Base-by-base conservation (phyloP, 2,113 vertebrate genomes). In the Istiophorus platypterus region DNA sequence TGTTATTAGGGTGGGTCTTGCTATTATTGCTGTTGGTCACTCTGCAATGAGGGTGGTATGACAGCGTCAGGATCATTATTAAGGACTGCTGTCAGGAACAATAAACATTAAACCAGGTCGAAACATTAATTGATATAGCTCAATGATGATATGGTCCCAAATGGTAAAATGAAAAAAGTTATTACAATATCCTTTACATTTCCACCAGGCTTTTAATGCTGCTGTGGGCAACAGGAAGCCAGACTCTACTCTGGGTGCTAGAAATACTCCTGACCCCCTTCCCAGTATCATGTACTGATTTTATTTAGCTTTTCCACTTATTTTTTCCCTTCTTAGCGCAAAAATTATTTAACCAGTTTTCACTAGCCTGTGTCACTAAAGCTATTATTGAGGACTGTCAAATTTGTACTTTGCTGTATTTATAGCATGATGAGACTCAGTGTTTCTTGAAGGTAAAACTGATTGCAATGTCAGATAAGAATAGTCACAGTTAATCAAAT, bases 1-100 rank as follows among this genome's bases (percentile, higher is more conserved):
- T n/a, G n/a, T n/a, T n/a, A n/a, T n/a, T n/a, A n/a, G n/a, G n/a
- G 8, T 71, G 78, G 34, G 72, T 49, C n/a, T n/a, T n/a, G n/a
- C n/a, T n/a, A 72, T 79, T 88, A 85, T 72, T 82, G 73, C 82
- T 24, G 13, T 58, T 67, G 91, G 81, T 68, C 73, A 34, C 45
- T 80, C 26, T 49, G 76, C 42, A 67, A 69, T 68, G 77, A 80
- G 62, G 72, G 63, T 2, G 17, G 22, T 31, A 20, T 82, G 85
- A 70, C 85, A 84, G 72, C 76, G 75, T 78, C 69, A 73, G 27
- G 72, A 58, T 73, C 22, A 10, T 81, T 89, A 80, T 89, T 70
- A 73, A 78, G 41, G 64, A 72, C 0, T 57, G 61, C n/a, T 49
- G 57, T 70, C 75, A 76, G 54, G 29, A 83, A 58, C 85, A 69